These are phyloP conservation scores for Prorops nasuta DNA, from an alignment of 1,140 invertebrate species.

Conservation along the genomic window DNA sequence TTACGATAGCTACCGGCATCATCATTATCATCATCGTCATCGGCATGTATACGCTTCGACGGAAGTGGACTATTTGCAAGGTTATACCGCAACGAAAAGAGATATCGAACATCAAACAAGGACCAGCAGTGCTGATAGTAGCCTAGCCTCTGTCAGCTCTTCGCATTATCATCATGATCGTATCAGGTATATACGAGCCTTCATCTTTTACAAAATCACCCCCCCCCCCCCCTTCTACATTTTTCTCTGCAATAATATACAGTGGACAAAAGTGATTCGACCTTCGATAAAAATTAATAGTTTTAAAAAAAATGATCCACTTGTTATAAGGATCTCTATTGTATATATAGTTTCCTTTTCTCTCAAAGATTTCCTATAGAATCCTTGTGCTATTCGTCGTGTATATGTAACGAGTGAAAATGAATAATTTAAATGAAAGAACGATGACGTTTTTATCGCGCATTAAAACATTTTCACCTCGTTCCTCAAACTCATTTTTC, in stretches of 20 bases:
- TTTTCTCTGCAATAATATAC: too few relatives aligned
- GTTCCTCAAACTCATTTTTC: constrained; percentile 11
- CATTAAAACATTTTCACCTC: constrained; percentile 42
- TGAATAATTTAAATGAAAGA: constrained; percentile 5
- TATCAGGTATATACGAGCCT: too few relatives aligned
- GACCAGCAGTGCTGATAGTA: constrained; percentile 30
- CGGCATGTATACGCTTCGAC: constrained; percentile 32
- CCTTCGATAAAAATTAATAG: too few relatives aligned
- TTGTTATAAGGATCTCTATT: too few relatives aligned
- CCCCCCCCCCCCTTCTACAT: neutral
- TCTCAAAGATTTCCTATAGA: too few relatives aligned
- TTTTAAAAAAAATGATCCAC: too few relatives aligned
- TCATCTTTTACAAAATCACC: too few relatives aligned
- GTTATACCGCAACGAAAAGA: constrained; percentile 30
- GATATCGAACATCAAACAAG: constrained; percentile 33
- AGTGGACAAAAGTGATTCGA: too few relatives aligned
- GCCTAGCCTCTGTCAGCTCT: constrained; percentile 21
- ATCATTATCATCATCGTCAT: constrained; percentile 29
- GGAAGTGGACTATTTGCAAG: constrained; percentile 35
- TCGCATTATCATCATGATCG: constrained; percentile 41
- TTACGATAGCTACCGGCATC: constrained; percentile 40
- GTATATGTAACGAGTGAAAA: too few relatives aligned
- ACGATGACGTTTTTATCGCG: constrained; percentile 34
- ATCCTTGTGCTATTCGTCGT: too few relatives aligned
- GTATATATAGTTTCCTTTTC: too few relatives aligned